Base-by-base conservation (phyloP, 2,888 invertebrate species). In the Noctua pronuba region DNA sequence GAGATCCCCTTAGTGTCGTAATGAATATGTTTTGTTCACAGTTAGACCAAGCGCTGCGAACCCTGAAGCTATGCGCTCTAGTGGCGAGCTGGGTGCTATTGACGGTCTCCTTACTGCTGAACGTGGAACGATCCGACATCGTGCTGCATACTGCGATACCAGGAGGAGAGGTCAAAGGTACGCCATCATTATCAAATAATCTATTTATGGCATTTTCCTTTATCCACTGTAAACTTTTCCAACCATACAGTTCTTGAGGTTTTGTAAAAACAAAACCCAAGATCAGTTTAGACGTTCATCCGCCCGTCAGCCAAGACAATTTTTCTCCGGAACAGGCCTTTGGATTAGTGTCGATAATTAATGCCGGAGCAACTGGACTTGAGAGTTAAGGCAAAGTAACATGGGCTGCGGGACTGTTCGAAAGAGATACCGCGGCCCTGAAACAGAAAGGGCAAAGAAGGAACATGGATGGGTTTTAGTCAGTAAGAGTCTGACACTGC, bases 121-220 rank as follows among this genome's bases (percentile, higher is more conserved):
- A 98, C 87, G 97, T 97, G 86, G 98, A 98, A 89, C 97, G 97
- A 85, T 95, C 97, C 24, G 97, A 97, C 75, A 96, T 96, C 60
- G 95, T 97, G 77, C 97, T 98, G 73, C 98, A 98, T 88, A 97
- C 98, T 1, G 97, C 97, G 35, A 96, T 98, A 78, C 96, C 97
- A 16, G 93, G 92, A 24, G 95, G 96, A 62, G 92, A 95, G 75
- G 91, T 96, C 8, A 97, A 96, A 95, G 97, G 97, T 97, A 86
- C 60, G 66, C 13, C 55, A 55, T 28, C 55, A 55, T 28, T 60
- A 60, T n/a, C n/a, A 52, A 11, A 4, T 4, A 55, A n/a, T 55
- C n/a, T 55, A 28, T 58, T 28, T 28, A 55, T n/a, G 55, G 55
- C 13, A 28, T 28, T 28, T 28, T 58, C 7, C 13, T 7, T 28